Evolutionary conservation across 2,113 vertebrate genomes (phyloP), one percentile per base, ranked within the genome.

Genomic region (Coptodon bakossiorum): DNA sequence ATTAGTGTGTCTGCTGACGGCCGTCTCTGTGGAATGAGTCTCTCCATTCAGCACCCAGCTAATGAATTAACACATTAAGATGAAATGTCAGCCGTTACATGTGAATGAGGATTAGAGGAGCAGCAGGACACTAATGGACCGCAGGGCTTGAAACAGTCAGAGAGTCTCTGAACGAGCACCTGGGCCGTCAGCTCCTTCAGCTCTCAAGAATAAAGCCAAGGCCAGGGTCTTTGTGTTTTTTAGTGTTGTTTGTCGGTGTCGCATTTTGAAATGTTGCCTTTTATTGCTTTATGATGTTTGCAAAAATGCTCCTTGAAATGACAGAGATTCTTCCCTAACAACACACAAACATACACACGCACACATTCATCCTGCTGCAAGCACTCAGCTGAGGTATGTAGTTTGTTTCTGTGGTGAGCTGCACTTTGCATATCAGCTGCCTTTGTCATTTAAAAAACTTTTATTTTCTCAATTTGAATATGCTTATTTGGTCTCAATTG

Each of bases 61-160:
- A 93, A 95, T 95, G 95, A 96, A 96, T 96, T 95, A 93, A 94
- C 95, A 95, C 95, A 95, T 96, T 96, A 95, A 92, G 91, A 96
- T 96, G 94, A 96, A 96, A 96, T 96, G 95, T 95, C 91, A 87
- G 91, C 94, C 87, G 88, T 96, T 96, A 94, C 95, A 97, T 96
- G 95, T 96, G 96, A 97, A 96, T 97, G 95, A 97, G 96, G 96
- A 97, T 97, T 97, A 97, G 93, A 96, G 92, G 94, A 95, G 89
- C 97, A 96, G 96, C 97, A 96, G 95, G 96, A 88, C 87, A 89
- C 95, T 97, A 96, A 97, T 97, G 97, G 96, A 95, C 71, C 84
- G n/a, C 27, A 36, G 90, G 86, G 81, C 89, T 92, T 85, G 80
- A 92, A 91, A 89, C 83, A 91, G 88, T 85, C 66, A 29, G 54